Evolutionary conservation across 1,140 invertebrate genomes (phyloP).

Genomic region (Branchinecta lindahli): DNA sequence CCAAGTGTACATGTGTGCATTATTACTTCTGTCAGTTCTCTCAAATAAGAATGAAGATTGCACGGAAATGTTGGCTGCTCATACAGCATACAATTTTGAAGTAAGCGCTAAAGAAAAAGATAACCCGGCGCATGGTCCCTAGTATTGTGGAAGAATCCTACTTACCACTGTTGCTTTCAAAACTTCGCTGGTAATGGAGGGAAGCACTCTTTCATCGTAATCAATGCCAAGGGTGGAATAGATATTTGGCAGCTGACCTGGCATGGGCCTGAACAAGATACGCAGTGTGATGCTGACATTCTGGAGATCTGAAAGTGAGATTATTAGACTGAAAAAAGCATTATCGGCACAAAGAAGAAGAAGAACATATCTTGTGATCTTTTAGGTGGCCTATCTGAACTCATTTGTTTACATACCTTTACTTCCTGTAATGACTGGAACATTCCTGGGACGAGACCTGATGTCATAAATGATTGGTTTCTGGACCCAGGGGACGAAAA

Average conservation of each 20-base stretch:
- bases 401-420: slow-evolving; percentile 47
- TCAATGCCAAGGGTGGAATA: slow-evolving; percentile 92
- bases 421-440: slow-evolving; percentile 92
- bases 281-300: slow-evolving; percentile 98
- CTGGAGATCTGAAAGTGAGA: slow-evolving; percentile 66
- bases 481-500: slow-evolving; percentile 97
- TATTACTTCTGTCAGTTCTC: too few species aligned
- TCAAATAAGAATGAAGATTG: too few species aligned
- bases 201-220: slow-evolving; percentile 95
- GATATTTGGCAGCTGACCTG: slow-evolving; percentile 71
- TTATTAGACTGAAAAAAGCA: slow-evolving; percentile 16
- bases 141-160: slow-evolving; percentile 20
- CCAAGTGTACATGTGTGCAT: too few species aligned
- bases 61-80: too few species aligned
- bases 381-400: too few species aligned
- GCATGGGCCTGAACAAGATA: slow-evolving; percentile 86
- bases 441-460: slow-evolving; percentile 83
- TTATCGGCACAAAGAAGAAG: too few species aligned
- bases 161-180: slow-evolving; percentile 86
- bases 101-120: too few species aligned
- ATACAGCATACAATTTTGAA: too few species aligned
- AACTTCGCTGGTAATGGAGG: slow-evolving; percentile 98
- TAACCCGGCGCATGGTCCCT: too few species aligned
- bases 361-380: too few species aligned
- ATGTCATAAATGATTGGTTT: slow-evolving; percentile 95